Evolutionary conservation across 2,113 vertebrate species (phyloP), one percentile per base, ranked within the genome.

Genomic region (Campylomormyrus tamandua): DNA sequence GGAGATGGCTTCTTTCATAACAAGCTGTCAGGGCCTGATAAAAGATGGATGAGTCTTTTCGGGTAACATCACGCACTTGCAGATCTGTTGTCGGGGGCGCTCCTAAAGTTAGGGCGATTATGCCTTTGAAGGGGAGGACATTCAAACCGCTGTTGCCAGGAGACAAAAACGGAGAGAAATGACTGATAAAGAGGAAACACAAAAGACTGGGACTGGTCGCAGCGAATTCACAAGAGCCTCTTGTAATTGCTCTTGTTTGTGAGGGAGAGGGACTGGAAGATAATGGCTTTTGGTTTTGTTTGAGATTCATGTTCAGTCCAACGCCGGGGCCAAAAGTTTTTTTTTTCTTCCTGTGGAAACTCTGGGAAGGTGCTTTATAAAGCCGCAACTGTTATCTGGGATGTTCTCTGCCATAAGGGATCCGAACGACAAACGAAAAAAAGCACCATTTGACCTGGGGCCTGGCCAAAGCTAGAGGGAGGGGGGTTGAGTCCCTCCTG

Each of bases 101-200:
- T 94, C 94, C 93, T 92, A 93, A 94, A 95, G 93, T 95, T 95
- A 92, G 93, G 91, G 91, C 94, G 95, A 95, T 95, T 95, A 93
- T 84, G 90, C 91, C 91, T 95, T 91, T 94, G 90, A 93, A 94
- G 92, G 95, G 94, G 93, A 91, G 92, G 91, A 92, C 95, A 93
- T 95, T 95, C 91, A 95, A 92, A 94, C 92, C 89, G 93, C 91
- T 27, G 94, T 96, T 96, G 95, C 95, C 93, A 94, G 92, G 95
- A 93, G 93, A 95, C 95, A 88, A 91, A 95, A 94, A 94, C 94
- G 94, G 74, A 91, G 83, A 83, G 85, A 95, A 94, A 92, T 90
- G 91, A 93, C 92, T 93, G 90, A 89, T 92, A 93, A 91, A 92
- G 93, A 94, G 92, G 91, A 90, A 91, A 92, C 93, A 94, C 93